phyloP scores from a whole-genome alignment of 1,140 invertebrate species.

The Drosophila saltans region DNA sequence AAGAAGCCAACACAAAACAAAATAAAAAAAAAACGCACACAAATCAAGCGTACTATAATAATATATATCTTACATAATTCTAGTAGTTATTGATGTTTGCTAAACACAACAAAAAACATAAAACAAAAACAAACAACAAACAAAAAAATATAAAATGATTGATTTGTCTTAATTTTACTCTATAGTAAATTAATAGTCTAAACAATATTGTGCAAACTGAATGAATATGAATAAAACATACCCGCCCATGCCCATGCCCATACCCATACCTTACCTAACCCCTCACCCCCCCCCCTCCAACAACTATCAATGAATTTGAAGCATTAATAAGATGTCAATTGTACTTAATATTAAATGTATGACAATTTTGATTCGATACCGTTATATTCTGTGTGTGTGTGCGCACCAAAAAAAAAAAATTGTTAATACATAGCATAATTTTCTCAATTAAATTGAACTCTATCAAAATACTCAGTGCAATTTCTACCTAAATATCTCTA shows the following conservation, averaged over 20 bases:
- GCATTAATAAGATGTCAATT: slow-evolving; percentile 5
- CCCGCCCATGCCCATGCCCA: too few species aligned
- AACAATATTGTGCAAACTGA: slow-evolving; percentile 32
- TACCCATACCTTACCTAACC: too few species aligned
- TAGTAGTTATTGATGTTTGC: slow-evolving; percentile 75
- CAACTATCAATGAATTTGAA: not conserved
- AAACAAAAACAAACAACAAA: slow-evolving; percentile 10
- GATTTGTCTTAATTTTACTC: slow-evolving; percentile 35
- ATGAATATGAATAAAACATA: slow-evolving; percentile 10
- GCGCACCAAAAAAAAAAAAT: not conserved
- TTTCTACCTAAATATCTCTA: slow-evolving; percentile 3
- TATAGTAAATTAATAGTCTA: slow-evolving; percentile 38
- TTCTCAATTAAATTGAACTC: slow-evolving; percentile 9
- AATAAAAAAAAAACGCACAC: not conserved
- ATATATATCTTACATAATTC: slow-evolving; percentile 38
- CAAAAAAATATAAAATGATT: slow-evolving; percentile 28
- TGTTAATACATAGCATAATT: slow-evolving; percentile 13
- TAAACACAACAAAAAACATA: slow-evolving; percentile 38
- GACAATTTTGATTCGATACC: slow-evolving; percentile 3
- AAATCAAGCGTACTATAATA: slow-evolving; percentile 35
- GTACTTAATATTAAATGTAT: slow-evolving; percentile 9
- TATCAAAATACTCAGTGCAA: slow-evolving; percentile 9
- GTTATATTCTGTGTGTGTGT: slow-evolving; percentile 6
- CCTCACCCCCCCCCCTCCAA: not conserved
- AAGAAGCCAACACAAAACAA: slow-evolving; percentile 29